Evolutionary conservation across 2,888 invertebrate genomes (phyloP).

Genomic region (Eupithecia exiguata): DNA sequence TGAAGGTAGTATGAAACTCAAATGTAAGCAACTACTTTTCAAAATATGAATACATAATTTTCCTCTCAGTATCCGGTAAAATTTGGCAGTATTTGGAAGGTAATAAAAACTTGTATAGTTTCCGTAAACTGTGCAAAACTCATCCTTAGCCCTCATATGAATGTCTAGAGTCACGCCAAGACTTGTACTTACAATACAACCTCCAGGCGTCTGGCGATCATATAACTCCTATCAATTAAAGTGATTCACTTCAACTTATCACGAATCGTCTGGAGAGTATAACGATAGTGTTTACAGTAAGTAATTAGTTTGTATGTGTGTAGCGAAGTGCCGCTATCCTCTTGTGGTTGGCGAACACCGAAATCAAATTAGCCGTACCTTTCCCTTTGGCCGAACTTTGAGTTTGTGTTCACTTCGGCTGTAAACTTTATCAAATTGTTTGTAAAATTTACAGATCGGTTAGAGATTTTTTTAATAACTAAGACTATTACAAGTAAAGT

Average conservation of each 20-base stretch:
- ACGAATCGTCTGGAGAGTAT: slow-evolving; percentile 38
- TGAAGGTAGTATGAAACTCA: too few species aligned
- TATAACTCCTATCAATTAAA: slow-evolving; percentile 31
- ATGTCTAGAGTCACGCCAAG: neutral
- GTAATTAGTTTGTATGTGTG: slow-evolving; percentile 52
- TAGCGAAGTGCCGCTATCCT: slow-evolving; percentile 44
- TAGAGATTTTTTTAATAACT: neutral
- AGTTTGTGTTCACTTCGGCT: slow-evolving; percentile 61
- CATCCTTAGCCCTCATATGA: too few species aligned
- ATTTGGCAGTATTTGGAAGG: neutral
- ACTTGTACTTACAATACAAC: slow-evolving; percentile 9
- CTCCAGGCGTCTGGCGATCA: slow-evolving; percentile 8
- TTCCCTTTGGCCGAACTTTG: slow-evolving; percentile 66
- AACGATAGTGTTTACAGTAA: slow-evolving; percentile 34
- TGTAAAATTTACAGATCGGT: slow-evolving; percentile 13
- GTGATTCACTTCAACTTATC: slow-evolving; percentile 27
- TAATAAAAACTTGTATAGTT: neutral
- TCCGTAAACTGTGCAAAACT: neutral
- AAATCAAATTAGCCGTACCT: slow-evolving; percentile 68
- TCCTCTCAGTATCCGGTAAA: neutral
- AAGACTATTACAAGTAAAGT: too few species aligned
- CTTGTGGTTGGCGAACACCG: slow-evolving; percentile 63
- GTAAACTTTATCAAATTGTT: slow-evolving; percentile 59
- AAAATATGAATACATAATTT: neutral
- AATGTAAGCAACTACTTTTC: too few species aligned